Evolutionary conservation across 2,888 invertebrate genomes (phyloP), one percentile per base, ranked within the genome.

Genomic region (Timema podura): DNA sequence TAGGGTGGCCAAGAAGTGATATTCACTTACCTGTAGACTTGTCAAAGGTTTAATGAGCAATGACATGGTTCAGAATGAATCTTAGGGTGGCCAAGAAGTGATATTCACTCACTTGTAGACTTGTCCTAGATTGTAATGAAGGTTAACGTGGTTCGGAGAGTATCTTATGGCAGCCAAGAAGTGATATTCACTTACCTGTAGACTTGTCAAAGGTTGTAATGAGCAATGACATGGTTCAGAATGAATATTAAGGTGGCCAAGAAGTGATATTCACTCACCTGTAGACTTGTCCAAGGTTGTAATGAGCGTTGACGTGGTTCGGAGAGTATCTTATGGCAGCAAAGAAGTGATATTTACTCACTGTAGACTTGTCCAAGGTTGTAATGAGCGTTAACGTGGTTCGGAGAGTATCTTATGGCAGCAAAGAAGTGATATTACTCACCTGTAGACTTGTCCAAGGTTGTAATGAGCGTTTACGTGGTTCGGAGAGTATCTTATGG

Each of bases 381-480:
- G 81, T 94, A 93, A 82, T 93, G 92, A 0, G 93, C 93, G 78
- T 92, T 92, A 7, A 93, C 91, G 79, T 94, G 92, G 54, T 88
- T 86, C 10, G 93, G 92, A 90, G 92, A 93, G 65, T 94, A 80
- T 78, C 93, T 94, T 75, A 91, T 87, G 8, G 92, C 90, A 65
- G 88, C 86, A 73, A 90, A 82, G 82, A 92, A 94, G 80, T 93
- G 92, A 30, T 30, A 30, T 30, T 30, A 77, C 85, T 85, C 82
- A 91, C 92, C 92, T 89, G 83, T 89, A 92, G 49, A 93, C 84
- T 79, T 90, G 91, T 30, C 91, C 94, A 68, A 94, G 85, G 81
- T 94, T 94, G 80, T 91, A 92, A 80, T 92, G 91, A 48, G 93
- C 93, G 77, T 92, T 91, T 69, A 91, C 89, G 79, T 94, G 93